Conservation (phyloP, 2,888 invertebrate genomes). For the Prosapia bicincta region DNA sequence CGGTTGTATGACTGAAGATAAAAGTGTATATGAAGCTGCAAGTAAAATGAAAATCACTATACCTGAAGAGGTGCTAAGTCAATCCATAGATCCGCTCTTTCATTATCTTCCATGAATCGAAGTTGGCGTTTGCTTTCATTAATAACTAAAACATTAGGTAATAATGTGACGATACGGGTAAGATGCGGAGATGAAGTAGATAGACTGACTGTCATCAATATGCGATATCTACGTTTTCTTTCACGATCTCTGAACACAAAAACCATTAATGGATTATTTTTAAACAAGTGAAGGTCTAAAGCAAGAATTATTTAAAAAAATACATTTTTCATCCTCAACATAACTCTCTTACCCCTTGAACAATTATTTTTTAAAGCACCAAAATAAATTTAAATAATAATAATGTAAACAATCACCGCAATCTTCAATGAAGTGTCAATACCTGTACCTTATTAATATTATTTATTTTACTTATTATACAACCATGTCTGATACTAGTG, state of each 20-base stretch:
- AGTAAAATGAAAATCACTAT: not conserved
- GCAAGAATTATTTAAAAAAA: too few species aligned
- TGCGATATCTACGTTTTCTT: slow-evolving; percentile 66
- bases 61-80: slow-evolving; percentile 68
- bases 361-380: too few species aligned
- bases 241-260: slow-evolving; percentile 67
- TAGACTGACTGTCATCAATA: slow-evolving; percentile 65
- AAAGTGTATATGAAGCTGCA: not conserved
- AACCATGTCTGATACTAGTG: too few species aligned
- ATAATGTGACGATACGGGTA: slow-evolving; percentile 73
- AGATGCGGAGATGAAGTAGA: slow-evolving; percentile 69
- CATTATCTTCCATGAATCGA: slow-evolving; percentile 82
- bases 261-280: too few species aligned
- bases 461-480: too few species aligned
- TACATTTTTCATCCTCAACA: too few species aligned
- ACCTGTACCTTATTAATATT: too few species aligned
- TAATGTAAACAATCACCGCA: too few species aligned
- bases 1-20: not conserved
- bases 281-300: too few species aligned
- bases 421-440: too few species aligned
- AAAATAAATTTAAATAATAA: too few species aligned
- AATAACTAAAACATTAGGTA: slow-evolving; percentile 73
- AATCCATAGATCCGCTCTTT: slow-evolving; percentile 78
- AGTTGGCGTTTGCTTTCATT: slow-evolving; percentile 62
- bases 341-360: too few species aligned